These are phyloP conservation scores for Henricia sp. DNA, from an alignment of 53 echinoderm and acorn worm genomes.

Conservation along the genomic window DNA sequence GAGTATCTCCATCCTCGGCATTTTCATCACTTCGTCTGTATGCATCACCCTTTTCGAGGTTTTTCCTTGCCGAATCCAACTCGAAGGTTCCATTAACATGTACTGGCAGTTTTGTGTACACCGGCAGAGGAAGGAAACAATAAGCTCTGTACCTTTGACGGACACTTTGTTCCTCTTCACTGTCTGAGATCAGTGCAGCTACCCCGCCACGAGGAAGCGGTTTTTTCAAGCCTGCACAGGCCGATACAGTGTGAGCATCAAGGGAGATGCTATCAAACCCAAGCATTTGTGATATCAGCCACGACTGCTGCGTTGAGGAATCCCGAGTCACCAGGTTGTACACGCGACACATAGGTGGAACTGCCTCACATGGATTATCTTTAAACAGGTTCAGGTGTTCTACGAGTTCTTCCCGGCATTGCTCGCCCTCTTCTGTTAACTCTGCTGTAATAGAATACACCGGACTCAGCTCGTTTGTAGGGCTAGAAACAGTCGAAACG, in stretches of 20 bases:
- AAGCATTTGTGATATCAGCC: constrained; percentile 78
- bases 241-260: neutral
- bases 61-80: constrained; percentile 74
- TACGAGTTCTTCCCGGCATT: constrained; percentile 20
- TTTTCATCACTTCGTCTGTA: neutral
- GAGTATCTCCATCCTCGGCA: neutral
- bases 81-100: constrained; percentile 77
- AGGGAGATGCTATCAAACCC: constrained; percentile 27
- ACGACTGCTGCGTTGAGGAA: constrained; percentile 64
- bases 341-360: neutral
- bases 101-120: constrained; percentile 52
- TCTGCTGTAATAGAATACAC: constrained; percentile 50
- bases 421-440: constrained; percentile 28
- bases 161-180: neutral
- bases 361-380: neutral
- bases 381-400: constrained; percentile 25
- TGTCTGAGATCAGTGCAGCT: constrained; percentile 64
- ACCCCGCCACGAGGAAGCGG: constrained; percentile 85
- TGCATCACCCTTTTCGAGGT: constrained; percentile 64
- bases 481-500: constrained; percentile 56
- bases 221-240: neutral
- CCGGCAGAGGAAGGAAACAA: constrained; percentile 85
- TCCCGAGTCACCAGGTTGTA: constrained; percentile 19
- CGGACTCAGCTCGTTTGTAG: constrained; percentile 1
- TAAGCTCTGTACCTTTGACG: constrained; percentile 57